Percentiles rank a stretch among this genome's conserved stretches.
These are phyloP conservation scores for Hippopotamus amphibius DNA, from an alignment of 2,113 vertebrate genomes.

Conservation along the genomic window DNA sequence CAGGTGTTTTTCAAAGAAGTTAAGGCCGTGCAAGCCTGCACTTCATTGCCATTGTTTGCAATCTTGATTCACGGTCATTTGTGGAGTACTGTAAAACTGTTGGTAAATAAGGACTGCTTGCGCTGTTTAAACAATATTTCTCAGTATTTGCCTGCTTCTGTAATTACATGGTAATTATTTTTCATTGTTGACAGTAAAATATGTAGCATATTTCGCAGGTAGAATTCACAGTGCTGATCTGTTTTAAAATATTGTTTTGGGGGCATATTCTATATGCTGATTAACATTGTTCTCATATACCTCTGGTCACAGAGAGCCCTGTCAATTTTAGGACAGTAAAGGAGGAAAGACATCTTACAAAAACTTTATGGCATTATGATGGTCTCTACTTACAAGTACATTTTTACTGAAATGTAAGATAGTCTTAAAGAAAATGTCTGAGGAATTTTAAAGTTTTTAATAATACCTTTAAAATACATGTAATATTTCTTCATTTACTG, in stretches of 20 bases:
- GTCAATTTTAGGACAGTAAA: neutral
- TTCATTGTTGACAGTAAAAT: slow-evolving; percentile 1
- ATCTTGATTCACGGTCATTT: neutral
- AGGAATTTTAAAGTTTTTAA: slow-evolving; percentile 47
- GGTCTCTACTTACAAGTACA: neutral
- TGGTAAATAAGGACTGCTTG: neutral
- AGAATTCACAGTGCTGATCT: slow-evolving; percentile 38
- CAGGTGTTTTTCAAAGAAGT: slow-evolving; percentile 11
- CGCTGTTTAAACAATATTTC: neutral
- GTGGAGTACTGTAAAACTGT: neutral
- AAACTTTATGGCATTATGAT: neutral
- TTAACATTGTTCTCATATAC: neutral
- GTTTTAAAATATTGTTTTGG: slow-evolving; percentile 31
- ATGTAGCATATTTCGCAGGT: neutral
- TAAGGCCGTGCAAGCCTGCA: neutral
- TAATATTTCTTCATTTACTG: neutral
- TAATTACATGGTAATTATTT: slow-evolving; percentile 17
- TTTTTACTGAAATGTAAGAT: slow-evolving; percentile 18
- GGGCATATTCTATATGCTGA: neutral
- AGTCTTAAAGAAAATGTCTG: neutral
- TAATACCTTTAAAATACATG: neutral
- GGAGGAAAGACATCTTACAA: neutral
- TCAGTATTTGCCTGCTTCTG: neutral
- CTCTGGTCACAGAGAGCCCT: neutral
- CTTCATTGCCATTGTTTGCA: neutral